phyloP scores from a whole-genome alignment of 2,113 vertebrate species.

The Nansenia antarctica region DNA sequence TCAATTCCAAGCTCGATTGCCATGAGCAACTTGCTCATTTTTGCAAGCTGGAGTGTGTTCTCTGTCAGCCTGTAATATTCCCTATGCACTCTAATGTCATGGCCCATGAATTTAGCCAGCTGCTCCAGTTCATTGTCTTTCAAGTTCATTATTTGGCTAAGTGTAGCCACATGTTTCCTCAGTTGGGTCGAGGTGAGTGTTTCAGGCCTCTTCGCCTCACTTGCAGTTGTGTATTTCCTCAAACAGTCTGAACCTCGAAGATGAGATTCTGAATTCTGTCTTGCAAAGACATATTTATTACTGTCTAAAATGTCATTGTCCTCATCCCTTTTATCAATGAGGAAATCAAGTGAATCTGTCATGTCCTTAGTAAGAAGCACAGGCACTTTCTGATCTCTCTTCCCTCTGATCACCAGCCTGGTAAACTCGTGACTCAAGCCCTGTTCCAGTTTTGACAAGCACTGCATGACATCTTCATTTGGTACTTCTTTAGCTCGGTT shows the following conservation, averaged over 20 bases:
- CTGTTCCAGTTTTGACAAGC: too few species aligned
- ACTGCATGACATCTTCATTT: too few species aligned
- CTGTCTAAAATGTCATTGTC: slow-evolving; percentile 14
- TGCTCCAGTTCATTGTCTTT: slow-evolving; percentile 35
- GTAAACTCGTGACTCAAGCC: slow-evolving; percentile 3
- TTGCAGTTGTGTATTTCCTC: slow-evolving; percentile 1
- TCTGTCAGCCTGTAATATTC: slow-evolving; percentile 32
- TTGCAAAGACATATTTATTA: slow-evolving; percentile 21
- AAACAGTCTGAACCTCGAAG: slow-evolving; percentile 16
- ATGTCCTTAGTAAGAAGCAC: slow-evolving; percentile 22
- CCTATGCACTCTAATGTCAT: slow-evolving; percentile 27
- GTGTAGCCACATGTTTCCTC: slow-evolving; percentile 27
- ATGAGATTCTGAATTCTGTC: background rate
- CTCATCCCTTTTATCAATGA: background rate
- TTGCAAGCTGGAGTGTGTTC: slow-evolving; percentile 25
- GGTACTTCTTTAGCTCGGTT: too few species aligned
- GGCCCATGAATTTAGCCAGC: slow-evolving; percentile 20
- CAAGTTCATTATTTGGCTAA: slow-evolving; percentile 33
- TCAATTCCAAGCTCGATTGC: too few species aligned
- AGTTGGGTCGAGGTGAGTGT: slow-evolving; percentile 25
- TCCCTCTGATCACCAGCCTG: slow-evolving; percentile 19
- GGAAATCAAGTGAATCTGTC: background rate
- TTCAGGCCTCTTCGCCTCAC: slow-evolving; percentile 22
- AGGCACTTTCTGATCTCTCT: slow-evolving; percentile 24
- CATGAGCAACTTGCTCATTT: too few species aligned